phyloP scores from a whole-genome alignment of 2,113 vertebrate species.

The Malaclemys terrapin region DNA sequence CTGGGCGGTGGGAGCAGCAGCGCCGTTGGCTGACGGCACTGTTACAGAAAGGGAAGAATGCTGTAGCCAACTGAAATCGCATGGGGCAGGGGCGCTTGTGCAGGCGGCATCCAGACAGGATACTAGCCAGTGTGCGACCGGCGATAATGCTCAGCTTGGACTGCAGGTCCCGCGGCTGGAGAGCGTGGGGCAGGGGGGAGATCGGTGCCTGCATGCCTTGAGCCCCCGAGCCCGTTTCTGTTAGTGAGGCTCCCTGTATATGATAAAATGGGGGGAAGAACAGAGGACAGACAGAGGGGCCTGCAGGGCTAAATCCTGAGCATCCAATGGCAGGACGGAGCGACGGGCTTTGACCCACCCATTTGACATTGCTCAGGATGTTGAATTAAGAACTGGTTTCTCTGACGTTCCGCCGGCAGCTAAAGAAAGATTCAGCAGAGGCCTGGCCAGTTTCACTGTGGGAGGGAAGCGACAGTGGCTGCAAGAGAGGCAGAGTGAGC shows the following conservation, averaged over 20 bases:
- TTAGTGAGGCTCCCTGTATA: fast-evolving
- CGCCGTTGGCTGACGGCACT: background rate
- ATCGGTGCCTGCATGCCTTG: background rate
- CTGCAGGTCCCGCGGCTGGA: too few relatives aligned
- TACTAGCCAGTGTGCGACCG: fast-evolving
- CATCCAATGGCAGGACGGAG: background rate
- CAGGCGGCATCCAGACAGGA: background rate
- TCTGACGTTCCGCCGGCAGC: background rate
- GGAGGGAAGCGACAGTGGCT: fast-evolving
- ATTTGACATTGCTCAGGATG: fast-evolving
- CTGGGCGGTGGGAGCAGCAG: background rate
- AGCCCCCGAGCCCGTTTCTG: background rate
- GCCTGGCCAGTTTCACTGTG: background rate
- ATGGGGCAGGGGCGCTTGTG: fast-evolving
- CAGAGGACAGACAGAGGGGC: background rate
- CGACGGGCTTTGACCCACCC: background rate
- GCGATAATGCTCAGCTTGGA: fast-evolving
- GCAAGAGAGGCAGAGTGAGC: background rate
- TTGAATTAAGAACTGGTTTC: conserved; percentile 3
- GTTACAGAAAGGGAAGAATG: background rate
- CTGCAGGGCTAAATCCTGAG: fast-evolving
- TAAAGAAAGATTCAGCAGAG: background rate
- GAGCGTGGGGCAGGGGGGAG: background rate
- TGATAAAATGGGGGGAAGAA: background rate
- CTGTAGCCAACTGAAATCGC: background rate